These are phyloP conservation scores for Nothocercus julius DNA, from an alignment of 2,113 vertebrate genomes.

Conservation along the genomic window DNA sequence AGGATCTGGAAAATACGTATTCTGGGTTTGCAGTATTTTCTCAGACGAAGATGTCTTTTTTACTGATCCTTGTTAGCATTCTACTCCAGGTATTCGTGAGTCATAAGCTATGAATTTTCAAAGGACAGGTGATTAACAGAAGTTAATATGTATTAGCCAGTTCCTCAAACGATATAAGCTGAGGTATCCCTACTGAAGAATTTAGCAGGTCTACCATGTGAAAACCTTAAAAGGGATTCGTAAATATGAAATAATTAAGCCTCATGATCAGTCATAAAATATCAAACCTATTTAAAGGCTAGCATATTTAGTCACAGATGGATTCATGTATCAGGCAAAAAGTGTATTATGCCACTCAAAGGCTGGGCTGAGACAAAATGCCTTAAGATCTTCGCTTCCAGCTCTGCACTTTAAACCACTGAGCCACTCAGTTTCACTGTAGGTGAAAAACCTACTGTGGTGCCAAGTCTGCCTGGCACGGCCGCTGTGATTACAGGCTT, in stretches of 20 bases:
- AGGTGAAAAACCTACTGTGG: neutral
- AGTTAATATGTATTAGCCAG: neutral
- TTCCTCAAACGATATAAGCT: neutral
- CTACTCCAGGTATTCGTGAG: neutral
- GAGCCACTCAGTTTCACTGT: neutral
- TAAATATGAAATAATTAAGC: neutral
- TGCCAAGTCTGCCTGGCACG: neutral
- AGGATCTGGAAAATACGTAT: neutral
- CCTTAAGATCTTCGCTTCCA: neutral
- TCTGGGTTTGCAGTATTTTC: neutral
- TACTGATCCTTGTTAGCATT: neutral
- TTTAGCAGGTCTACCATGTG: neutral
- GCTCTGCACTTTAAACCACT: neutral
- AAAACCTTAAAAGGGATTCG: neutral
- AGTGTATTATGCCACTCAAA: neutral
- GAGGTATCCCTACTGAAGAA: neutral
- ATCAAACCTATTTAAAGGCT: neutral
- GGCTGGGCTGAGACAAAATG: neutral
- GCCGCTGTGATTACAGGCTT: slow-evolving; percentile 17
- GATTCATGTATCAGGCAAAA: neutral
- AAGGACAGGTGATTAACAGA: neutral
- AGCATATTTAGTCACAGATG: neutral
- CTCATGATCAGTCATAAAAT: neutral
- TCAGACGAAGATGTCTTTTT: neutral
- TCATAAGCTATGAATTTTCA: neutral